Evolutionary conservation across 2,797 vertebrate species (phyloP), one percentile per base, ranked within the genome.

Genomic region (Oryzias sinensis): DNA sequence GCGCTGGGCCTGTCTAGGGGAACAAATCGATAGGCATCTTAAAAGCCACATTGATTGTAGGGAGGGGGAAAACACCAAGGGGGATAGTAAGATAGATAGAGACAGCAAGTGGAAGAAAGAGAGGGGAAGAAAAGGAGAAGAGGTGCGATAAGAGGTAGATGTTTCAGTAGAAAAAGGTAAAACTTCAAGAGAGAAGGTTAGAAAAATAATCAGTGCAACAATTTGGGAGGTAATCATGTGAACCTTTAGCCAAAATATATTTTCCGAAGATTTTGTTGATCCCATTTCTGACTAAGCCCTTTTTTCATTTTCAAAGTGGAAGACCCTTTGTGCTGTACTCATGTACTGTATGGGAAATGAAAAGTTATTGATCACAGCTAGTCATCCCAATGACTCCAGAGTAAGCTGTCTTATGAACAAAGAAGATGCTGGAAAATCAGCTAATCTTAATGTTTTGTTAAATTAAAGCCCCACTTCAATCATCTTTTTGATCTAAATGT

Each of bases 1-100:
- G 81, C 83, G 73, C 86, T 79, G 87, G 88, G 88, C 86, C 91
- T 91, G 91, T 93, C 91, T 91, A 80, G 84, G 81, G 90, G 91
- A 91, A 88, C 90, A 90, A 92, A 93, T 93, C 91, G 91, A 93
- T 93, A 90, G 90, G 91, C 91, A 92, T 92, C 90, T 93, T 93
- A 93, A 93, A 93, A 93, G 91, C 90, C 90, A 89, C 90, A 93
- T 93, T 93, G 92, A 93, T 93, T 92, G 91, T 91, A 87, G 88
- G 87, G 89, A 88, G 88, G 89, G 88, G 87, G 81, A 87, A 83
- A 87, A 89, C 85, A 90, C 86, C 82, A 80, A 87, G 83, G 86
- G 85, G 90, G 87, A 89, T 84, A 88, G 85, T 87, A 86, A 88
- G 86, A 90, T 88, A 87, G 87, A 90, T 89, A 89, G 82, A 89